These are phyloP conservation scores for Podarcis raffonei DNA, from an alignment of 2,113 vertebrate species.

Conservation along the genomic window DNA sequence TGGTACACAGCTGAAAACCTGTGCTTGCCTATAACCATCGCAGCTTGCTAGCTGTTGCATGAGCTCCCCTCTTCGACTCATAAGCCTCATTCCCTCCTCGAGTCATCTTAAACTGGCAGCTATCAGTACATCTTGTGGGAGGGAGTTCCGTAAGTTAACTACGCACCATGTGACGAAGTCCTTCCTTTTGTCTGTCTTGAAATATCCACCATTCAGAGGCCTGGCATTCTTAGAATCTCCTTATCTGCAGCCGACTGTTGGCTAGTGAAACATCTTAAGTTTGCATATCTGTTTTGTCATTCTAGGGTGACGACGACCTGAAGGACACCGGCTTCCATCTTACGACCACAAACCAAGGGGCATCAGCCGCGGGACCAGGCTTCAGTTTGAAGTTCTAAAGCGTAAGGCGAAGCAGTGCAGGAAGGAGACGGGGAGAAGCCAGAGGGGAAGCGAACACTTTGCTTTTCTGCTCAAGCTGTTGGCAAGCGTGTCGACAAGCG, in stretches of 20 bases:
- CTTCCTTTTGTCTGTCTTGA: no score
- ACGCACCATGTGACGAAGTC: no score
- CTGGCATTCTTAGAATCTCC: not conserved
- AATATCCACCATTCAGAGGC: not conserved
- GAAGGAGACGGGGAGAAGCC: not conserved
- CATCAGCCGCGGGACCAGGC: slow-evolving; percentile 91
- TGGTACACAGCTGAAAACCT: not conserved
- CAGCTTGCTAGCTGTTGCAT: not conserved
- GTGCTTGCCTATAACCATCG: not conserved
- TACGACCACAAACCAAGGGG: slow-evolving; percentile 95
- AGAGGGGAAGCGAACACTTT: fast-evolving
- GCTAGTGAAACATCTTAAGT: not conserved
- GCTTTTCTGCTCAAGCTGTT: not conserved
- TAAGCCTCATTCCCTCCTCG: not conserved
- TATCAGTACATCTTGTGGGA: not conserved
- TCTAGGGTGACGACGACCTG: slow-evolving; percentile 92
- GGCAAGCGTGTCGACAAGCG: not conserved
- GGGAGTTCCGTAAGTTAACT: not conserved
- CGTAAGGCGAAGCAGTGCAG: fast-evolving
- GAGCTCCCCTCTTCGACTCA: not conserved
- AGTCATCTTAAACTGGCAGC: no score
- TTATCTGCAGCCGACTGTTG: not conserved
- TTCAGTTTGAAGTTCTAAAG: slow-evolving; percentile 96
- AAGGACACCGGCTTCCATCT: slow-evolving; percentile 96
- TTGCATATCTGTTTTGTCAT: not conserved